Conservation (phyloP, 2,888 invertebrate genomes). For the Nomada ruficornis region DNA sequence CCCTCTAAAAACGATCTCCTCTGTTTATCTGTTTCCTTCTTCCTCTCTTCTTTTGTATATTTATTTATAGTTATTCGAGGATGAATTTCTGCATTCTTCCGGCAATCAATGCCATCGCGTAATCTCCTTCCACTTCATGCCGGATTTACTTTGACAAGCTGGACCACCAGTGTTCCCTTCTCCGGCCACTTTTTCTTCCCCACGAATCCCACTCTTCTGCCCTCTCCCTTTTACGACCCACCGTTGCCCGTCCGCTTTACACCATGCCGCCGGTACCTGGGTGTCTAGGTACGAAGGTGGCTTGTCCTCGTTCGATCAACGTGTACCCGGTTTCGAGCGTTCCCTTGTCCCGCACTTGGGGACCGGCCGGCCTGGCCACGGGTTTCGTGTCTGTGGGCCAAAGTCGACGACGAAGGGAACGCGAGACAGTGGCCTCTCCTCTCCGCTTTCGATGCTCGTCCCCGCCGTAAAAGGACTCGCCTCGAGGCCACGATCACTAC, state of each 20-base stretch:
- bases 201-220: background rate
- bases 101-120: background rate
- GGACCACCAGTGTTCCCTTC: conserved; percentile 17
- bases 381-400: conserved; percentile 38
- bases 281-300: conserved; percentile 16
- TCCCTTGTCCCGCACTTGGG: background rate
- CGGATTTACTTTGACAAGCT: conserved; percentile 8
- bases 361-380: background rate
- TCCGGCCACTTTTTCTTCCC: background rate
- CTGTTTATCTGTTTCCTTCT: background rate
- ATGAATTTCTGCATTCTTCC: background rate
- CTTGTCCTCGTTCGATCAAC: background rate
- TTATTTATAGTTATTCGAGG: background rate
- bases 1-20: background rate
- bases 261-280: conserved; percentile 21
- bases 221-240: background rate
- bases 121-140: conserved; percentile 19
- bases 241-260: conserved; percentile 3
- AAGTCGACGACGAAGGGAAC: conserved; percentile 25
- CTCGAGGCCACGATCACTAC: conserved; percentile 64
- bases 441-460: conserved; percentile 62
- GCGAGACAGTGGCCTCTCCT: conserved; percentile 9
- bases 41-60: background rate
- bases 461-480: conserved; percentile 66
- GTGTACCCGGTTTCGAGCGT: background rate